Base-by-base conservation (phyloP, 2,113 vertebrate species). In the Platichthys flesus region DNA sequence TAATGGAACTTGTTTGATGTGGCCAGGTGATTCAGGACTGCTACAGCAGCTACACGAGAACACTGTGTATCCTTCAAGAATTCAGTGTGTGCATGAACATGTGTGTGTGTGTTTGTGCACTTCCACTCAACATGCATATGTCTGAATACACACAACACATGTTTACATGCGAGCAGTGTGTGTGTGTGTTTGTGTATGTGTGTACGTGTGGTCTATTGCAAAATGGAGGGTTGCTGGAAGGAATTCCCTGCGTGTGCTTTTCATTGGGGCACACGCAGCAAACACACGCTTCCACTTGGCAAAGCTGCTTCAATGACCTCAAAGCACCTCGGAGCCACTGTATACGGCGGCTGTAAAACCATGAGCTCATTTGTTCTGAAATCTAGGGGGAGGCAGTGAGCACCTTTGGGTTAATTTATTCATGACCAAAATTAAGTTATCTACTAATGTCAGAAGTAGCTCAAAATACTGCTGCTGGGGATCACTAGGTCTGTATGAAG, bases 21-120 rank as follows among this genome's bases (percentile, higher is more conserved):
- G 87, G 91, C 70, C 75, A 70, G 77, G 75, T 82, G 86, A 92
- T 91, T 89, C 86, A 82, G 84, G 75, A 85, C 87, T 90, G 89
- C 89, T 90, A 82, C 72, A 66, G 79, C 52, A 60, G 40, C 40
- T 42, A 42, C 47, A 51, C 47, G 70, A 74, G 67, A 23, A 51
- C 67, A 14, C 66, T 49, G 16, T 76, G 49, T 58, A 12, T 60
- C 62, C 51, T 67, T 85, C 7, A 47, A 58, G 37, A 81, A 65
- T 45, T 20, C 31, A 15, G 37, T 54, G 45, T 3, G 65, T 76
- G 67, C 45, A 62, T 58, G 68, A 40, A 23, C 60, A 35, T 76
- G 28, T 72, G 65, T 77, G 69, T 51, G 72, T 65, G 20, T 54
- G 51, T 54, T 35, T 55, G 67, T 24, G 59, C 26, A 49, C 52